Conservation (phyloP, 2,797 vertebrate species). For the Rhinoraja longicauda region DNA sequence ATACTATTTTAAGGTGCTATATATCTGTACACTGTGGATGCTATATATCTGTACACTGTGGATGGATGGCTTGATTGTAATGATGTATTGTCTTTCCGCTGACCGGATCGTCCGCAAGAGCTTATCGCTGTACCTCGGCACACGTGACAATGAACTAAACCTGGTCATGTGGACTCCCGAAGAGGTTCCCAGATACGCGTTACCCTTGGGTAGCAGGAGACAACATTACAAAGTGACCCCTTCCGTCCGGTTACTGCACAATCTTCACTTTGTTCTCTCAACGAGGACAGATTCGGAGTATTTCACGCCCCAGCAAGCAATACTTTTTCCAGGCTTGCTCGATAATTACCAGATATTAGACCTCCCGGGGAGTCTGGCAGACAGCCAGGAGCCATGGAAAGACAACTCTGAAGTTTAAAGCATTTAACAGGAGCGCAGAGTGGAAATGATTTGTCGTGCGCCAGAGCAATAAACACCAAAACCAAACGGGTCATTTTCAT, state of each 20-base stretch:
- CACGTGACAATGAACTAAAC: no score
- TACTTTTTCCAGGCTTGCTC: neutral
- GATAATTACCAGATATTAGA: constrained; percentile 21
- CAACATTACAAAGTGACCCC: neutral
- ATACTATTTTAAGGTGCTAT: neutral
- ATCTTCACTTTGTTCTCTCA: neutral
- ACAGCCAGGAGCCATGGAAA: neutral
- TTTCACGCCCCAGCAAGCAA: constrained; percentile 31
- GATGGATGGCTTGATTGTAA: no score
- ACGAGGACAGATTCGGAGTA: constrained; percentile 10
- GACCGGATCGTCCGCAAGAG: no score
- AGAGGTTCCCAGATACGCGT: no score
- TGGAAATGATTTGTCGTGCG: neutral
- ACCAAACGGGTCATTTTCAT: neutral
- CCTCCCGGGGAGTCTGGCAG: neutral
- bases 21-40: no score
- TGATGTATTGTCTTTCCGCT: no score
- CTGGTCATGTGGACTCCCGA: no score
- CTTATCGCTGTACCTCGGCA: no score
- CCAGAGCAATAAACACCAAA: neutral
- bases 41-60: neutral
- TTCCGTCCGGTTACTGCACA: neutral
- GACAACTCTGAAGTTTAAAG: neutral
- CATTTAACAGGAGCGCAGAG: neutral
- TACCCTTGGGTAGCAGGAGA: neutral